Evolutionary conservation across 2,888 invertebrate species (phyloP).

Genomic region (Laspeyria flexula): DNA sequence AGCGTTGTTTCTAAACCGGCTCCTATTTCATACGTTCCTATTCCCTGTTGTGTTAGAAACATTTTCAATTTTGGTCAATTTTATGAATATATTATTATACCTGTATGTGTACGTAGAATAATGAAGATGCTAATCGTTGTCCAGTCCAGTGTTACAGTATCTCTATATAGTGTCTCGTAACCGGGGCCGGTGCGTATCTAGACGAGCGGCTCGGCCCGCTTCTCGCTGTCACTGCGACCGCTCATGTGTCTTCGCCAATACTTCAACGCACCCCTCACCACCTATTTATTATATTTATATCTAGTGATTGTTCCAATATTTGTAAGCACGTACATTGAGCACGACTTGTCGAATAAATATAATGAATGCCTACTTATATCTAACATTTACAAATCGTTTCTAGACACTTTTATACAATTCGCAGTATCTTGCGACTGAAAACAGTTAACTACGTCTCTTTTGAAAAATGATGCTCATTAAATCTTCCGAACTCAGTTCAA

Average conservation of each 20-base stretch:
- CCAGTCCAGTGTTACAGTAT: constrained; percentile 57
- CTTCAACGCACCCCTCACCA: constrained; percentile 62
- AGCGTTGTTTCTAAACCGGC: constrained; percentile 33
- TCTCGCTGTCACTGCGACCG: constrained; percentile 34
- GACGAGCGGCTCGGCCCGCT: constrained; percentile 23
- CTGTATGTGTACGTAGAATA: constrained; percentile 70
- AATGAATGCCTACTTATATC: constrained; percentile 58
- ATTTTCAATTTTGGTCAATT: constrained; percentile 80
- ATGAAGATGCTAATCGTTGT: constrained; percentile 66
- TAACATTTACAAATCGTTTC: constrained; percentile 61
- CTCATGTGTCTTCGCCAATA: constrained; percentile 50
- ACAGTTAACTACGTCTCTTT: constrained; percentile 51
- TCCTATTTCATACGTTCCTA: constrained; percentile 38
- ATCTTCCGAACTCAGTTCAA: constrained; percentile 71
- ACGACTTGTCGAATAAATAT: constrained; percentile 70
- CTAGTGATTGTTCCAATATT: constrained; percentile 65
- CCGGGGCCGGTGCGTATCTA: constrained; percentile 19
- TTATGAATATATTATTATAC: constrained; percentile 66
- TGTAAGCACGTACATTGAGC: constrained; percentile 71
- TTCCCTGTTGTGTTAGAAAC: constrained; percentile 54
- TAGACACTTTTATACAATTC: constrained; percentile 62
- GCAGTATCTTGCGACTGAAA: constrained; percentile 57
- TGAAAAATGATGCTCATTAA: constrained; percentile 63
- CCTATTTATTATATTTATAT: constrained; percentile 55
- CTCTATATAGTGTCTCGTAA: constrained; percentile 31